Conservation (phyloP, 35 echinoderm and acorn worm genomes). For the Hemicentrotus pulcherrimus region DNA sequence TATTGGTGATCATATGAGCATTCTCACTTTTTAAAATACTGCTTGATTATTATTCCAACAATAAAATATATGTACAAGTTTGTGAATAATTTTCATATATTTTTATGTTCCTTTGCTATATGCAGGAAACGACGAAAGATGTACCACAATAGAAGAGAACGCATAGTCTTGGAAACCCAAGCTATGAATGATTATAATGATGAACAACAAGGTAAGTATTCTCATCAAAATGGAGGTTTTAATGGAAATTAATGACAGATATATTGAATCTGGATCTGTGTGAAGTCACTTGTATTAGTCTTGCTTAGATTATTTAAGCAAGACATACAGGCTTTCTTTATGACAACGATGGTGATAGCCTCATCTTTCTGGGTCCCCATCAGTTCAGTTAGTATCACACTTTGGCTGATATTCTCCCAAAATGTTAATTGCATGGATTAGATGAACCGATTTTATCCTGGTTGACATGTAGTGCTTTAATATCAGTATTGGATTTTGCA, state of each 20-base stretch:
- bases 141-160: slow-evolving; percentile 31
- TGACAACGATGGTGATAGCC: too few species aligned
- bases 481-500: not conserved
- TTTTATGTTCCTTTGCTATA: not conserved
- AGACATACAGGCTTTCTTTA: too few species aligned
- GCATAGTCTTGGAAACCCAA: slow-evolving; percentile 19
- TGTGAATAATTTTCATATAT: not conserved
- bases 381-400: too few species aligned
- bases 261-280: too few species aligned
- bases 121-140: slow-evolving; percentile 14
- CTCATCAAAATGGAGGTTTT: not conserved
- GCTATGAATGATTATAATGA: slow-evolving; percentile 29
- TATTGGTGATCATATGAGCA: not conserved
- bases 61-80: not conserved
- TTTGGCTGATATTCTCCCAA: not conserved
- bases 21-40: not conserved
- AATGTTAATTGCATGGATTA: not conserved
- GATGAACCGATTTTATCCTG: not conserved
- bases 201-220: slow-evolving; percentile 6
- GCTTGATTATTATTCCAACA: not conserved
- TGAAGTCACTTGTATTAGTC: too few species aligned
- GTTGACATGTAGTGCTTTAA: not conserved
- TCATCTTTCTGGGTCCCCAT: too few species aligned
- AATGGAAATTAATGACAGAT: not conserved
- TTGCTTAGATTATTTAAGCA: too few species aligned